Conservation (phyloP, 2,113 vertebrate genomes). For the Sclerurus mexicanus region DNA sequence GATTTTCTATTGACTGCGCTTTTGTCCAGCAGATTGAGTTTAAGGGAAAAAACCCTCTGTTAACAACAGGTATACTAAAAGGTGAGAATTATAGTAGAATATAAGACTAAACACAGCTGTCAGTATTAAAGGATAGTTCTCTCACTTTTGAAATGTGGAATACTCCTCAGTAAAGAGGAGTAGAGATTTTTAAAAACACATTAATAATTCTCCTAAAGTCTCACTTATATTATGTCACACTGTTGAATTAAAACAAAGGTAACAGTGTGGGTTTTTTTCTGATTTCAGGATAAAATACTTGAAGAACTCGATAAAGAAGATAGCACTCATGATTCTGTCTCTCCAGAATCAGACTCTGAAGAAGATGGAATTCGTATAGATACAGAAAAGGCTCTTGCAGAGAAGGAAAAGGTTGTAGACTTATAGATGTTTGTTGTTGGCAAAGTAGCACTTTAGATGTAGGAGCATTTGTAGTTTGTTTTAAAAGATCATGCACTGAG, state of each 20-base stretch:
- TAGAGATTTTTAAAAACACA: not conserved
- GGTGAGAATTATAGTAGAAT: not conserved
- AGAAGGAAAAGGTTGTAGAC: constrained; percentile 88
- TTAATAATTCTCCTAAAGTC: not conserved
- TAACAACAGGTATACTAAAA: not conserved
- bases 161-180: not conserved
- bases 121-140: not conserved
- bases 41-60: not conserved
- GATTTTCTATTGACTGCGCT: not conserved
- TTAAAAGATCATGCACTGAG: not conserved
- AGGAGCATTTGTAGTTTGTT: not conserved
- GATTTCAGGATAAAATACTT: constrained; percentile 87
- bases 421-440: not conserved
- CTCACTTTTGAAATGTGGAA: not conserved
- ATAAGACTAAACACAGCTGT: not conserved
- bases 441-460: not conserved
- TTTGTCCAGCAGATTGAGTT: not conserved
- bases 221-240: not conserved
- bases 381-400: constrained; percentile 79
- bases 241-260: not conserved
- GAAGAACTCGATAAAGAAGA: constrained; percentile 89
- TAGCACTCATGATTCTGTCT: constrained; percentile 80
- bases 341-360: constrained; percentile 88
- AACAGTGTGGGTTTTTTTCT: not conserved
- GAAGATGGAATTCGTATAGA: constrained; percentile 81